Evolutionary conservation across 2,797 vertebrate genomes (phyloP), one percentile per base, ranked within the genome.

Genomic region (Spea hammondii): DNA sequence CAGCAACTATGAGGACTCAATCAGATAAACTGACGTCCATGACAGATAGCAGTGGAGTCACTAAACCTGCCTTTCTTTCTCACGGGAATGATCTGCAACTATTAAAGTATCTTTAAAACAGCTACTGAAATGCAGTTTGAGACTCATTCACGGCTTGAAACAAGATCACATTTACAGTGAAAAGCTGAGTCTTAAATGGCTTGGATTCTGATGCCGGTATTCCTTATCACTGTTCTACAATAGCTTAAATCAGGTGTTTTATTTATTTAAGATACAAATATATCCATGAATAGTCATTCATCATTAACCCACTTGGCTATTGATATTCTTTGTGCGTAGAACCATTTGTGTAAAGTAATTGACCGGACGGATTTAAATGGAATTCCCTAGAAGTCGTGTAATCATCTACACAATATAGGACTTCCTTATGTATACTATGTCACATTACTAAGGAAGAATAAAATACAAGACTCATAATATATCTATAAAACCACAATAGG

Each of bases 11-110:
- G 82, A 85, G 84, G 86, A 84, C 75, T 89, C 84, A 87, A 84
- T 90, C 86, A 91, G 91, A 93, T 92, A 92, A 87, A 86, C 84
- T 89, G 91, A 91, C 86, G 91, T 91, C 87, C 84, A 76, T 90
- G 92, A 93, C 89, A 89, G 91, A 93, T 91, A 90, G 86, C 83
- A 86, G 88, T 88, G 91, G 90, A 95, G 91, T 91, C 93, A 94
- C 89, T 88, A 91, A 92, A 88, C 88, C 88, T 90, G 87, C 88
- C 89, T 82, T 84, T 80, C 74, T 79, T 88, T 91, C 94, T 92
- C 94, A 83, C 68, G 91, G 93, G 93, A 94, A 88, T 85, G 84
- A 83, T 86, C 83, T 82, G 82, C 84, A 84, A 86, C 87, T 89
- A 92, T 88, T 92, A 89, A 85, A 89, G 87, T 92, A 87, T 90